Percentiles rank a stretch among this genome's conserved stretches.
These are phyloP conservation scores for Mechanitis messenoides DNA, from an alignment of 2,888 invertebrate species.

Conservation along the genomic window DNA sequence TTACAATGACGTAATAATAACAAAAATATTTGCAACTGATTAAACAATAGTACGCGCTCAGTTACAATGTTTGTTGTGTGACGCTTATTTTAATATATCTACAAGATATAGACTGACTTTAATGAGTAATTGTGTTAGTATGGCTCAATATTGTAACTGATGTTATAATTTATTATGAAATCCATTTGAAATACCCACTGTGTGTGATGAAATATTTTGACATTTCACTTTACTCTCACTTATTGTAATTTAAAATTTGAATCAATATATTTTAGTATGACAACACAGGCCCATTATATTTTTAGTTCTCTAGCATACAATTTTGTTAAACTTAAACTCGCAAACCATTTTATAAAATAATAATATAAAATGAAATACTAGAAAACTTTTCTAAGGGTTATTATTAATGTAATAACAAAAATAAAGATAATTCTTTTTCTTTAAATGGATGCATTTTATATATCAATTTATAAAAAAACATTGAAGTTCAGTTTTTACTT, in stretches of 20 bases:
- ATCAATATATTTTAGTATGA: conserved; percentile 16
- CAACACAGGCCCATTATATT: not conserved
- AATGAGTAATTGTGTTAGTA: conserved; percentile 11
- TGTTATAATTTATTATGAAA: conserved; percentile 26
- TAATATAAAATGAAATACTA: too few species aligned
- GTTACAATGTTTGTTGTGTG: not conserved
- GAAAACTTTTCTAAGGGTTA: too few species aligned
- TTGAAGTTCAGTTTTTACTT: too few species aligned
- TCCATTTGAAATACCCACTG: conserved; percentile 20
- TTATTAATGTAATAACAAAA: too few species aligned
- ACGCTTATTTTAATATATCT: too few species aligned
- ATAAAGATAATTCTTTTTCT: too few species aligned
- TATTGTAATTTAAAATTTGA: conserved; percentile 20
- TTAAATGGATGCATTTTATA: too few species aligned
- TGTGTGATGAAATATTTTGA: conserved; percentile 36
- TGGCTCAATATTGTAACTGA: conserved; percentile 21
- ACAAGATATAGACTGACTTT: not conserved
- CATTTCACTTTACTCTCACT: conserved; percentile 24
- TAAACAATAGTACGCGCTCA: conserved; percentile 39
- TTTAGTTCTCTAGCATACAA: too few species aligned
- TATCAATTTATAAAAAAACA: too few species aligned
- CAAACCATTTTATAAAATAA: too few species aligned
- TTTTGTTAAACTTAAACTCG: too few species aligned
- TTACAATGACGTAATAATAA: conserved; percentile 61
- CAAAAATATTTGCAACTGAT: conserved; percentile 53